phyloP scores from a whole-genome alignment of 2,113 vertebrate genomes.

The Mungos mungo region DNA sequence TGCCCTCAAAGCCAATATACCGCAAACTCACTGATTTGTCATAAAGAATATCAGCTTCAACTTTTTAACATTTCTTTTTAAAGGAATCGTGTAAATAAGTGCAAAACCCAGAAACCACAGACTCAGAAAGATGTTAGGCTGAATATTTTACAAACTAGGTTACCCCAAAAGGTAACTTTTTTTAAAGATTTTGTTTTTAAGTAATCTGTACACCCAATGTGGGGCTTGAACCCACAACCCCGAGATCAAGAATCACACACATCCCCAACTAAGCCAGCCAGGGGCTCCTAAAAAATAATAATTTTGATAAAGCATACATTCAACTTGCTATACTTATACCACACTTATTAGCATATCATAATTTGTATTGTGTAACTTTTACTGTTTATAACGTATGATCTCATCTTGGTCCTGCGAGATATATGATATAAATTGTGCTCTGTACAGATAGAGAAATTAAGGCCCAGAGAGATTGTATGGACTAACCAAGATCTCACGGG shows the following conservation, averaged over 20 bases:
- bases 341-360: background rate
- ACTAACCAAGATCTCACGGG: background rate
- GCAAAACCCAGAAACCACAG: background rate
- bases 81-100: conserved; percentile 27
- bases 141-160: conserved; percentile 35
- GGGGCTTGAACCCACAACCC: background rate
- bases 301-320: conserved; percentile 41
- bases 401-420: background rate
- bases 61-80: conserved; percentile 45
- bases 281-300: background rate
- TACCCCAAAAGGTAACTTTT: conserved; percentile 24
- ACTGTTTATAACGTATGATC: background rate
- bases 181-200: background rate
- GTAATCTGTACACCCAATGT: background rate
- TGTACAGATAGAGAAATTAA: background rate
- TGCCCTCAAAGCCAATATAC: conserved; percentile 10
- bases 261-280: background rate
- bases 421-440: background rate
- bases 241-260: background rate
- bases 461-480: background rate
- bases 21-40: background rate
- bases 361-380: background rate
- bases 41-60: conserved; percentile 21
- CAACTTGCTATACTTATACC: background rate
- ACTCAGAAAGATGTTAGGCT: conserved; percentile 24